Evolutionary conservation across 2,888 invertebrate species (phyloP), one percentile per base, ranked within the genome.

Genomic region (Pseudanteris insignis): DNA sequence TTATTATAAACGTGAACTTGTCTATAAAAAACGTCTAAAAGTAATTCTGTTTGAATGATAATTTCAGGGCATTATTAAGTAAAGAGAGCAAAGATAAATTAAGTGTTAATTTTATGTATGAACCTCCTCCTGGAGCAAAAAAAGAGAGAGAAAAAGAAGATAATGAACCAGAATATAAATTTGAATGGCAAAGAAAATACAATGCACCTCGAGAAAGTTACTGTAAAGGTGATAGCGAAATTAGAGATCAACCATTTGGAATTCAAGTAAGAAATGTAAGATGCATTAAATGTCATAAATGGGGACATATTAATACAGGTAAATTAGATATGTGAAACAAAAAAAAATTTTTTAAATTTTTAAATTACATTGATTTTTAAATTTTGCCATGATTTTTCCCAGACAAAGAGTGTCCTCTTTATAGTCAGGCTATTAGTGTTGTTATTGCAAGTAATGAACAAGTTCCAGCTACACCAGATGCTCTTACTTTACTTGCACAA

Each of bases 151-250:
- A 94, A 79, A 88, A 91, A 63, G 94, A 94, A 77, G 92, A 94
- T 70, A 92, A 94, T 76, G 96, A 96, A 76, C 94, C 94, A 0
- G 97, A 98, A 72, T 97, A 93, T 74, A 99, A 98, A 81, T 99
- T 99, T 83, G 99, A 99, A 78, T 99, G 99, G 99, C 99, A 99
- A 81, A 85, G 99, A 33, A 98, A 98, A 79, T 99, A 95, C 74
- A 98, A 98, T 83, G 99, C 99, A 2, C 99, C 99, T 0, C 85
- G 99, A 79, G 99, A 99, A 82, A 95, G 95, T 71, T 98, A 96
- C 79, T 96, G 97, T 72, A 97, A 97, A 80, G 95, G 95, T 10
- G 96, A 99, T 78, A 94, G 95, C 64, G 94, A 95, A 80, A 98
- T 99, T 72, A 85, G 94, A 55, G 99, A 99, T 82, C 97, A 98